Conservation (phyloP, 2,113 vertebrate genomes). For the Ceuthmochares aereus region DNA sequence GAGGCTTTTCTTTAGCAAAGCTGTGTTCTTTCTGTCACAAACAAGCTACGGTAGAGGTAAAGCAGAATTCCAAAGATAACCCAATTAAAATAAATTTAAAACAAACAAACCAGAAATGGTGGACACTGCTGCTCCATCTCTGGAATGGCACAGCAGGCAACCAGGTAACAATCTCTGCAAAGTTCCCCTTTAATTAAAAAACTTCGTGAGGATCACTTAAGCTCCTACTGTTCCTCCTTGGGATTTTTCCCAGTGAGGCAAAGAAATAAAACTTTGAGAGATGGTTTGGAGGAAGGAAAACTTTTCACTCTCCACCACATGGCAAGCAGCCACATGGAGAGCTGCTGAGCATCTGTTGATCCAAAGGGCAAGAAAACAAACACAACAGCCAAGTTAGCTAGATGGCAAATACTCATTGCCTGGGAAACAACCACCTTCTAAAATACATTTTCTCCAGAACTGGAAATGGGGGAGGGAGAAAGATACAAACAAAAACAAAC, state of each 20-base stretch:
- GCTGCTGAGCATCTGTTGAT: background rate
- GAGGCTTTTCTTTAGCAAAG: background rate
- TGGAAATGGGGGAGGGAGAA: background rate
- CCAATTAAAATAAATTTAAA: background rate
- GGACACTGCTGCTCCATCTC: background rate
- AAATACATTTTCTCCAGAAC: background rate
- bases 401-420: background rate
- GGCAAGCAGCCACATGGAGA: background rate
- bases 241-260: background rate
- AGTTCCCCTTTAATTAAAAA: background rate
- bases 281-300: background rate
- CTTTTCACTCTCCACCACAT: background rate
- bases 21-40: background rate
- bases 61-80: background rate
- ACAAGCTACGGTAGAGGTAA: background rate
- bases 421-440: background rate
- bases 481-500: background rate
- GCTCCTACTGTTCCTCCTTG: background rate
- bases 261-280: background rate
- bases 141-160: background rate
- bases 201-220: background rate
- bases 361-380: background rate
- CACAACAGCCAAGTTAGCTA: background rate
- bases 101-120: background rate
- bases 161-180: background rate